A percentile compares a stretch with the other conserved stretches of the same genome.
Evolutionary conservation across 2,797 vertebrate genomes (phyloP).

Genomic region (Mormyrops boulengeri): DNA sequence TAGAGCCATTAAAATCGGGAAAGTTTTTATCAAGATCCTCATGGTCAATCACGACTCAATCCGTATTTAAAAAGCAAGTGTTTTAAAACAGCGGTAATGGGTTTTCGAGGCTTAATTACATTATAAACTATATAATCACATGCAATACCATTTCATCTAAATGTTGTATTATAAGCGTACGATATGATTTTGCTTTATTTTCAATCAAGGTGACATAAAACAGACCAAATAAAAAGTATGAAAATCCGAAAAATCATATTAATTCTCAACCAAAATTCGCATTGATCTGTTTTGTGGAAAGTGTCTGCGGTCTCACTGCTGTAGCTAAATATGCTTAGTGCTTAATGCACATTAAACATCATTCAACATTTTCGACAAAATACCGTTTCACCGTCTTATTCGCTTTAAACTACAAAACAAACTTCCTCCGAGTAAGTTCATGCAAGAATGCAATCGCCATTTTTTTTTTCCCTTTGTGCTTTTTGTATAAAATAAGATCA

Average conservation of each 20-base stretch:
- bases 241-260: background rate
- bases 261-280: background rate
- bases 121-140: background rate
- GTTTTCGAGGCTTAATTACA: slow-evolving; percentile 1
- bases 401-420: background rate
- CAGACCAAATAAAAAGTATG: background rate
- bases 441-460: slow-evolving; percentile 35
- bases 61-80: background rate
- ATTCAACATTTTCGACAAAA: slow-evolving; percentile 6
- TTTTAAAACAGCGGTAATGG: background rate
- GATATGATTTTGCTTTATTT: background rate
- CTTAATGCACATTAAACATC: slow-evolving; percentile 13
- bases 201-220: background rate
- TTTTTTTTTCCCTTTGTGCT: background rate
- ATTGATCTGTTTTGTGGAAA: background rate
- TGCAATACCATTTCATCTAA: background rate
- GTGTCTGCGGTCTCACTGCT: background rate
- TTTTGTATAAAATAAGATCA: slow-evolving; percentile 24
- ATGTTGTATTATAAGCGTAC: background rate
- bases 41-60: background rate
- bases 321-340: background rate
- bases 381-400: background rate
- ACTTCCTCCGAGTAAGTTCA: background rate
- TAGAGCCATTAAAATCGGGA: slow-evolving; percentile 26
- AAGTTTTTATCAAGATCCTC: background rate